Conservation (phyloP, 2,888 invertebrate species). For the Melieria omissa region DNA sequence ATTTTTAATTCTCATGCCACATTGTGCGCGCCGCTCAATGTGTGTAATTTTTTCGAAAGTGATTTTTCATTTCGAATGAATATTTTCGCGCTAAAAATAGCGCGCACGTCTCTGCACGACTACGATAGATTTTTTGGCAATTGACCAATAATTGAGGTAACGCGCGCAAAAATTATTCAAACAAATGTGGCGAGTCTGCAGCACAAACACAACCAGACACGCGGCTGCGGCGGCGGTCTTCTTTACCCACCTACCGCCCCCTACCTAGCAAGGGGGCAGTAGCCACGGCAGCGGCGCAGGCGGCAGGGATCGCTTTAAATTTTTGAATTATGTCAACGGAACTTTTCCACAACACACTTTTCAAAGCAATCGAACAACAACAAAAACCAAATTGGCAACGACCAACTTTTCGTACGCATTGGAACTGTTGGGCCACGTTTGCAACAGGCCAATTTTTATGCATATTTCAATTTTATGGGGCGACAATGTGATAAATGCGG, state of each 20-base stretch:
- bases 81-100: conserved; percentile 36
- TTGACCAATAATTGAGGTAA: conserved; percentile 52
- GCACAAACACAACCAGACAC: too few species aligned
- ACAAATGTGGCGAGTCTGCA: too few species aligned
- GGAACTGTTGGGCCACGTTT: too few species aligned
- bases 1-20: too few species aligned
- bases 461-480: too few species aligned
- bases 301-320: neutral
- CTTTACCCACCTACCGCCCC: neutral
- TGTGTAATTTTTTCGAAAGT: neutral
- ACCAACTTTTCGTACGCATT: too few species aligned
- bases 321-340: neutral
- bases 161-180: conserved; percentile 42
- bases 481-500: too few species aligned
- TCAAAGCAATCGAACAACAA: too few species aligned
- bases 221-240: neutral
- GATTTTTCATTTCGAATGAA: conserved; percentile 2
- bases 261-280: neutral
- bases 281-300: neutral
- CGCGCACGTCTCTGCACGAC: conserved; percentile 23
- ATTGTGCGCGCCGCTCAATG: too few species aligned
- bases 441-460: too few species aligned
- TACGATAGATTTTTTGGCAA: conserved; percentile 48
- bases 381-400: too few species aligned
- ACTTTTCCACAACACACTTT: neutral